Base-by-base conservation (phyloP, 1,140 invertebrate genomes). In the Dendroctonus valens region DNA sequence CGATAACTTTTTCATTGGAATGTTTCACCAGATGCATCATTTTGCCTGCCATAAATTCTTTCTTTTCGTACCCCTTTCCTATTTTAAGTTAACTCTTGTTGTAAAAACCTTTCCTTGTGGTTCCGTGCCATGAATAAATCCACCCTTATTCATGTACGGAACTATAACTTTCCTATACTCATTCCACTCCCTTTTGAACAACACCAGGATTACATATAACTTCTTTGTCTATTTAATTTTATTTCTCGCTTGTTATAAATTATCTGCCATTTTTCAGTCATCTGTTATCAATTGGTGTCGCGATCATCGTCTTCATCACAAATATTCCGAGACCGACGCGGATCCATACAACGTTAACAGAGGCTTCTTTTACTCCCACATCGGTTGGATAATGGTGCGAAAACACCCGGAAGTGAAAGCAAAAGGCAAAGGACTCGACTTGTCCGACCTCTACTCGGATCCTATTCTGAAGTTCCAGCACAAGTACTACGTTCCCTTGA, bases 221-320 rank as follows among this genome's bases (percentile, higher is more conserved):
- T 26, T 26, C 26, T 3, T 26, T 26, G 1, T 26, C 26, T 26
- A 1, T 26, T 26, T 26, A 1, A 26, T 26, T 26, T 26, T 26
- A 46, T 37, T 63, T 63, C 48, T 65, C 49, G 3, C 26, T 26
- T 26, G 3, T 26, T 2, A 3, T 46, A 46, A 46, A 46, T 11
- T 11, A 1, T 46, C 9, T 4, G 9, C 3, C 9, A 38, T 55
- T 3, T 9, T 55, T 39, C 42, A 69, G 80, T 89, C 89, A 74
- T 86, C 87, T 68, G 84, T 90, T 37, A 88, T 87, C 72, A 87
- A 89, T 73, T 90, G 89, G 88, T 88, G 88, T 0, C 82, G 88
- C 53, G 93, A 96, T 77, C 94, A 97, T 76, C 83, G 94, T 65
- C 90, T 93, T 0, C 93, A 96, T 77, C 93, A 96, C 74, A 95